phyloP scores from a whole-genome alignment of 2,888 invertebrate genomes.

The Panopea generosa region DNA sequence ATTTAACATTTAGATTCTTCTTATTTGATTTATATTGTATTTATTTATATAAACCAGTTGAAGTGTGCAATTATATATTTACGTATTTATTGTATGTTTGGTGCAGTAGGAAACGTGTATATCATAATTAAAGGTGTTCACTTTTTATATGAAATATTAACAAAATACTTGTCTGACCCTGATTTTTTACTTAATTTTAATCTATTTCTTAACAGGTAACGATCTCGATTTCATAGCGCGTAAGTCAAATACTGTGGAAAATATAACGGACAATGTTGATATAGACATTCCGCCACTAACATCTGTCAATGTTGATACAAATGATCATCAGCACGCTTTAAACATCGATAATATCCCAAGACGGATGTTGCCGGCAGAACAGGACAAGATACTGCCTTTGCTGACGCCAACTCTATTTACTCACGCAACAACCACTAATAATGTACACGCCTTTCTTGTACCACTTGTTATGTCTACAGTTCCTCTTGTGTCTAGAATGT shows the following conservation, averaged over 20 bases:
- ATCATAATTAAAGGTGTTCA: no score
- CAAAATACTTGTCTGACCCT: no score
- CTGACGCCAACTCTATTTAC: slow-evolving; percentile 20
- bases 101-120: no score
- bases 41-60: no score
- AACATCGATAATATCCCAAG: neutral
- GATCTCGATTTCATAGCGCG: slow-evolving; percentile 57
- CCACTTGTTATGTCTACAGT: neutral
- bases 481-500: slow-evolving; percentile 3
- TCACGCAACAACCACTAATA: neutral
- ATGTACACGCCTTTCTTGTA: slow-evolving; percentile 13
- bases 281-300: no score
- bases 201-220: slow-evolving; percentile 38
- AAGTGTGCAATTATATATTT: no score
- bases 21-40: no score
- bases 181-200: no score
- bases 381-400: slow-evolving; percentile 1
- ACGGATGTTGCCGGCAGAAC: slow-evolving; percentile 13
- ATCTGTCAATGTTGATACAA: neutral
- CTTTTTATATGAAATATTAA: no score
- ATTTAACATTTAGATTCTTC: no score
- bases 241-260: slow-evolving; percentile 35
- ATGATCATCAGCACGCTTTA: neutral
- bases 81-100: no score
- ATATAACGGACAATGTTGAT: no score